These are phyloP conservation scores for Enhydra lutris DNA, from an alignment of 2,113 vertebrate species.

Conservation along the genomic window DNA sequence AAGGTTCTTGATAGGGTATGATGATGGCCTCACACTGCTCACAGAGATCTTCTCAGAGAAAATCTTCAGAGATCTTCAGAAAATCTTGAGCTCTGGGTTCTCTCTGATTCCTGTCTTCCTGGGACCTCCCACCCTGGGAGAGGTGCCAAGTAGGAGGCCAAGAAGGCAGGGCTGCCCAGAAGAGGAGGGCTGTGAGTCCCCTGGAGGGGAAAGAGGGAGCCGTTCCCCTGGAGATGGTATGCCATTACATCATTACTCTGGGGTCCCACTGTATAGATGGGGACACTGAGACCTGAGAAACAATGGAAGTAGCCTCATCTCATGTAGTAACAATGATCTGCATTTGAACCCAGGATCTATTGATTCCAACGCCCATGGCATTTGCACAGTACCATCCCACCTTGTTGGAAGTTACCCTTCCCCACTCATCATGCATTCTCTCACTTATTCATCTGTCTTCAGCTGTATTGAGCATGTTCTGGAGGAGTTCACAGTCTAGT, in stretches of 20 bases:
- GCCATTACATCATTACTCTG: not conserved
- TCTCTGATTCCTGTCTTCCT: too few species aligned
- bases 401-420: not conserved
- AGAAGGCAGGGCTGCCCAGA: too few species aligned
- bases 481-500: not conserved
- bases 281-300: not conserved
- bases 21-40: not conserved
- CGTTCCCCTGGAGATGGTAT: not conserved
- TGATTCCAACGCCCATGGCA: not conserved
- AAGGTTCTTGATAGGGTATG: too few species aligned
- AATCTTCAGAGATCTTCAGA: not conserved
- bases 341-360: not conserved
- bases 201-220: not conserved
- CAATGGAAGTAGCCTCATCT: not conserved
- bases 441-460: not conserved
- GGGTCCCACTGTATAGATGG: not conserved
- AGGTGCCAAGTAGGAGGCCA: not conserved
- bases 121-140: not conserved
- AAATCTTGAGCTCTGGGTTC: not conserved
- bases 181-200: not conserved
- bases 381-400: not conserved
- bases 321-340: not conserved
- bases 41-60: not conserved
- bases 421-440: not conserved
- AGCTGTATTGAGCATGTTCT: not conserved